Conservation (phyloP, 2,113 vertebrate species). For the Oreocharis arfaki region DNA sequence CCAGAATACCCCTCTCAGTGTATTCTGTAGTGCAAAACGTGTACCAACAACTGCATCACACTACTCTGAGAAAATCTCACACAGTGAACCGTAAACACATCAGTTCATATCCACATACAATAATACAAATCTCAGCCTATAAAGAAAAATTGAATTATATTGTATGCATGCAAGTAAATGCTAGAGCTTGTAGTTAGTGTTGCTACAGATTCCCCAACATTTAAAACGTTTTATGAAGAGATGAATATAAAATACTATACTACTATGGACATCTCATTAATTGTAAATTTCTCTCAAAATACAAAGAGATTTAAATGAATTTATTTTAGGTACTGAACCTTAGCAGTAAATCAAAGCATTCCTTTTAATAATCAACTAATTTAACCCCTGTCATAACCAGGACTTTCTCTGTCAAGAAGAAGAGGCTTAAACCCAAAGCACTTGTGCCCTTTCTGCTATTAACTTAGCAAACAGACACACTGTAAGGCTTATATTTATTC, state of each 20-base stretch:
- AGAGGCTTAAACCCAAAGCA: neutral
- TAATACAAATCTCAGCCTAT: neutral
- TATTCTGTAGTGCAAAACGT: neutral
- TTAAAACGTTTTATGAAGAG: neutral
- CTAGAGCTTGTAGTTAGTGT: neutral
- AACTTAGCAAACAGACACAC: neutral
- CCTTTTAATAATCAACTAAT: neutral
- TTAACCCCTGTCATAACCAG: neutral
- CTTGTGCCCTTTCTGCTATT: neutral
- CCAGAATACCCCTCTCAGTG: neutral
- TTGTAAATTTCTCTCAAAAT: neutral
- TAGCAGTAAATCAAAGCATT: neutral
- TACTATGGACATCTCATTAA: neutral
- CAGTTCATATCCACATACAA: neutral
- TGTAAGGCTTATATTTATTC: neutral
- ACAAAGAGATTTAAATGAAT: neutral
- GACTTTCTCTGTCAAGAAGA: neutral
- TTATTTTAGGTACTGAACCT: neutral
- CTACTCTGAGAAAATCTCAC: neutral
- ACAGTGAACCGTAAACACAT: neutral
- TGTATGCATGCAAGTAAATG: neutral
- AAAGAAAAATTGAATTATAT: neutral
- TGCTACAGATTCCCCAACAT: neutral
- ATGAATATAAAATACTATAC: neutral
- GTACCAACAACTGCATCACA: neutral